phyloP scores from a whole-genome alignment of 2,888 invertebrate species.

The Apodemia duryi region DNA sequence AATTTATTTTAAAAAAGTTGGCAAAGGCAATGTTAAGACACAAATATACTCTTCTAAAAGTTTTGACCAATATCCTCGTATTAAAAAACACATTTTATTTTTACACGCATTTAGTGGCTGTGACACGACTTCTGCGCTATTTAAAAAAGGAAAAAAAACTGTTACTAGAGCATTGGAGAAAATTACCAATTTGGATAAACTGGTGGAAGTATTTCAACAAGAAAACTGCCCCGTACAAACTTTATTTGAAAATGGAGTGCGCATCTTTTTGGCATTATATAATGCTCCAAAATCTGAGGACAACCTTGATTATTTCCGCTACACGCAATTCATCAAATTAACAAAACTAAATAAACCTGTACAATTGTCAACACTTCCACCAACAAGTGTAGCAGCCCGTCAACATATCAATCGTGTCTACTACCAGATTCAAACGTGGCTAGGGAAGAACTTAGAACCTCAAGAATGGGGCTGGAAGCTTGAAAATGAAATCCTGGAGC shows the following conservation, averaged over 20 bases:
- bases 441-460: not conserved
- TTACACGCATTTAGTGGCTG: constrained; percentile 37
- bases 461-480: not conserved
- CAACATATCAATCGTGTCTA: constrained; percentile 2
- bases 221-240: constrained; percentile 42
- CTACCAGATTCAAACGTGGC: not conserved
- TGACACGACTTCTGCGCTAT: constrained; percentile 37
- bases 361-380: not conserved
- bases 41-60: constrained; percentile 43
- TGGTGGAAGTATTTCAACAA: constrained; percentile 36
- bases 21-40: constrained; percentile 44
- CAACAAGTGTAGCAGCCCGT: not conserved
- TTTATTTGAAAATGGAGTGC: constrained; percentile 27
- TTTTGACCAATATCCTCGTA: constrained; percentile 41
- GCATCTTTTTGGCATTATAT: constrained; percentile 2
- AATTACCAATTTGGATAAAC: constrained; percentile 37
- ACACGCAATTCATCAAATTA: not conserved
- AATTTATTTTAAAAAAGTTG: constrained; percentile 45
- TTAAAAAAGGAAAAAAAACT: constrained; percentile 37
- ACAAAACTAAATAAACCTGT: not conserved
- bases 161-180: constrained; percentile 33
- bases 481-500: not conserved
- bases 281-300: constrained; percentile 7
- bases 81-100: constrained; percentile 35
- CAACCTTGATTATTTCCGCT: not conserved